Evolutionary conservation across 2,113 vertebrate genomes (phyloP), one percentile per base, ranked within the genome.

Genomic region (Megaleporinus macrocephalus): DNA sequence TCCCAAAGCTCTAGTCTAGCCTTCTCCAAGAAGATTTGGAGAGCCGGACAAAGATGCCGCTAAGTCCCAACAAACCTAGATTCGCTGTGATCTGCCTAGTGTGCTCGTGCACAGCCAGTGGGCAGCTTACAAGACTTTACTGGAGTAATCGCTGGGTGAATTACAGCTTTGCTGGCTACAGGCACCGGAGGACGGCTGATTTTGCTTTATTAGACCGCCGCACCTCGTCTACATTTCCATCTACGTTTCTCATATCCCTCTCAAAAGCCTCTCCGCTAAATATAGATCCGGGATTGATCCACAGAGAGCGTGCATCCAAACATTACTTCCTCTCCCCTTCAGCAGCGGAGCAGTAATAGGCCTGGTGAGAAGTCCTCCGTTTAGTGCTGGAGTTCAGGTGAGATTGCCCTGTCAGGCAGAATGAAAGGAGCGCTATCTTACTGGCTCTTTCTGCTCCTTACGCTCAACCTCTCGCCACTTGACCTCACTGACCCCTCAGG

Each of bases 391-490:
- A 80, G 68, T 69, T 22, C 47, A 71, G 73, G 68, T 71, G 63
- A 83, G 59, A 83, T 51, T 75, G 71, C 53, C 80, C 68, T 76
- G 81, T 91, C 82, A 70, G 83, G 61, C 51, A 82, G 66, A 87
- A 87, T 81, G 88, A 85, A 86, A 87, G 68, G 66, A 79, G 82
- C 80, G 84, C 85, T 87, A 86, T 93, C 89, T 89, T 88, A 87
- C 77, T 90, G 90, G n/a, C 89, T 93, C 90, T 61, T 61, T 61
- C 53, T 89, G 88, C 92, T 93, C 90, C 26, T 61, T 26, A 61
- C 88, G 90, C 89, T 90, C 88, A 87, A 85, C 89, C 91, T 80
- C 88, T 80, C 78, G 78, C 84, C 93, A 89, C 90, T 91, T 92
- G 91, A 93, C 89, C 92, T 82, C 68, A 77, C 11, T 88, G 88